phyloP scores from a whole-genome alignment of 2,888 invertebrate genomes.

The Pteria penguin region DNA sequence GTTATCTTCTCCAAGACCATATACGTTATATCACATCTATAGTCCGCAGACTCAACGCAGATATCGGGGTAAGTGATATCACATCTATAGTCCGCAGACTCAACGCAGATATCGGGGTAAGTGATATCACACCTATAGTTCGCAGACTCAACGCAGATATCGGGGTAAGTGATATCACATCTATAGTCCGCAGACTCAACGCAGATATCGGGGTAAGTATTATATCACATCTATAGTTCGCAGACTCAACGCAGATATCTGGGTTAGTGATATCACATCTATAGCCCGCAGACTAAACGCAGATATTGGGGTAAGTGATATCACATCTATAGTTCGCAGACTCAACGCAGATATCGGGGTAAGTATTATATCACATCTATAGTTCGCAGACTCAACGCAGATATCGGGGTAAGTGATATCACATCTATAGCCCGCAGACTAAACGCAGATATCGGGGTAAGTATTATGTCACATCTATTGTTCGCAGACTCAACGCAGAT shows the following conservation, averaged over 20 bases:
- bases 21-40: constrained; percentile 77
- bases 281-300: constrained; percentile 74
- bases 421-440: constrained; percentile 76
- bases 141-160: constrained; percentile 76
- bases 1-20: constrained; percentile 76
- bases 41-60: constrained; percentile 73
- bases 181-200: constrained; percentile 74
- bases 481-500: constrained; percentile 74
- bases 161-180: constrained; percentile 75
- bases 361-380: constrained; percentile 76
- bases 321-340: constrained; percentile 75
- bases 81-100: constrained; percentile 76
- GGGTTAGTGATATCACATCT: constrained; percentile 76
- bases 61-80: constrained; percentile 70
- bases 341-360: constrained; percentile 77
- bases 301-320: constrained; percentile 76
- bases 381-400: constrained; percentile 73
- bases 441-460: constrained; percentile 76
- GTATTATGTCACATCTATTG: constrained; percentile 76
- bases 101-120: constrained; percentile 76
- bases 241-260: constrained; percentile 75
- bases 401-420: constrained; percentile 70
- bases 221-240: constrained; percentile 77
- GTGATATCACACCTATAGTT: constrained; percentile 76
- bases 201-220: constrained; percentile 75